These are phyloP conservation scores for Lycaena phlaeas DNA, from an alignment of 2,888 invertebrate genomes.

Conservation along the genomic window DNA sequence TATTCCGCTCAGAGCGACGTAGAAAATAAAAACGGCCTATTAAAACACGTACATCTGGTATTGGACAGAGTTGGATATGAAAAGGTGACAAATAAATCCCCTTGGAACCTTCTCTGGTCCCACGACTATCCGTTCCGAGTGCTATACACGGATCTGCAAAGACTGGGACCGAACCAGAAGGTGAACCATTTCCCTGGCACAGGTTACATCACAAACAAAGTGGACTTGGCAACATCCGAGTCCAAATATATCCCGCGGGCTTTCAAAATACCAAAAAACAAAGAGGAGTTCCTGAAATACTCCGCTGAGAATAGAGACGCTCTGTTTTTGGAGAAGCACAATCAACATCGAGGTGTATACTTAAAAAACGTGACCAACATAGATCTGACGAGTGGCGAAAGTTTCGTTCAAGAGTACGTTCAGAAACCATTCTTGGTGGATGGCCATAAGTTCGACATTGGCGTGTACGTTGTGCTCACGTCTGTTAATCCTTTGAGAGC, in stretches of 20 bases:
- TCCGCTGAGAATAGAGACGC: slow-evolving; percentile 76
- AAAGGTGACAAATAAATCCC: slow-evolving; percentile 61
- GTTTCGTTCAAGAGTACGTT: slow-evolving; percentile 94
- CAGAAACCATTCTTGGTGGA: slow-evolving; percentile 91
- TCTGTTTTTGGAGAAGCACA: slow-evolving; percentile 92
- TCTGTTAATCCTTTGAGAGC: slow-evolving; percentile 91
- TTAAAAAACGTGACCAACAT: slow-evolving; percentile 81
- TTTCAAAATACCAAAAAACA: slow-evolving; percentile 87
- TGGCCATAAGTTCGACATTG: slow-evolving; percentile 97
- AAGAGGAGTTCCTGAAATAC: slow-evolving; percentile 79
- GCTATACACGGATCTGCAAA: slow-evolving; percentile 64
- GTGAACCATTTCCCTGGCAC: slow-evolving; percentile 97
- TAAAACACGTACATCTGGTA: slow-evolving; percentile 86
- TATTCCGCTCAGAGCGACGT: slow-evolving; percentile 70
- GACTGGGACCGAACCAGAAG: slow-evolving; percentile 80
- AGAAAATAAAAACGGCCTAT: slow-evolving; percentile 75
- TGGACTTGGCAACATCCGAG: slow-evolving; percentile 84
- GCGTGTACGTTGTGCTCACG: slow-evolving; percentile 92
- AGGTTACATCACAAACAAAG: slow-evolving; percentile 94
- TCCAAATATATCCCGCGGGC: slow-evolving; percentile 88
- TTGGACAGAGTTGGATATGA: slow-evolving; percentile 83
- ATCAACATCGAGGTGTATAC: slow-evolving; percentile 90
- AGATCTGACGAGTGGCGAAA: slow-evolving; percentile 78
- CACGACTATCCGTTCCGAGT: slow-evolving; percentile 91
- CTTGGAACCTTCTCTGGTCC: slow-evolving; percentile 94